phyloP scores from a whole-genome alignment of 2,888 invertebrate genomes.

The Graphium colonna region DNA sequence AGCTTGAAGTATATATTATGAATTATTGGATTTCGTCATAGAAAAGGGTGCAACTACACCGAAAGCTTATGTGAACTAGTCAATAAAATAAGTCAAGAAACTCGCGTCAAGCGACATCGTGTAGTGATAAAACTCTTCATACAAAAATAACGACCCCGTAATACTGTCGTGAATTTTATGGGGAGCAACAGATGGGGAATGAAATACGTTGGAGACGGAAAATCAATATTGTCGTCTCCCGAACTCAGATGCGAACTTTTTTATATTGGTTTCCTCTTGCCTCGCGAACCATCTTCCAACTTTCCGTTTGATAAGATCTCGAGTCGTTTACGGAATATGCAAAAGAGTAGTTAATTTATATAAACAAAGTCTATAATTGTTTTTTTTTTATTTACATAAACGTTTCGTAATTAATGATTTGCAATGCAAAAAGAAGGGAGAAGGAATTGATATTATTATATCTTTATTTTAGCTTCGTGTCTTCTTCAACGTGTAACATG shows the following conservation, averaged over 20 bases:
- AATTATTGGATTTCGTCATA: no score
- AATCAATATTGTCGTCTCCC: slow-evolving; percentile 72
- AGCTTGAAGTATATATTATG: no score
- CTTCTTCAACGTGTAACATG: no score
- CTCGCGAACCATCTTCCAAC: slow-evolving; percentile 42
- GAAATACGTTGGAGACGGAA: slow-evolving; percentile 66
- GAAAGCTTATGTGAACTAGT: slow-evolving; percentile 38
- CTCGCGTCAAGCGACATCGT: slow-evolving; percentile 53
- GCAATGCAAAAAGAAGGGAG: no score
- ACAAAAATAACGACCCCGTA: slow-evolving; percentile 75
- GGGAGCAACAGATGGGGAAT: slow-evolving; percentile 77
- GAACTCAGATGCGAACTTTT: slow-evolving; percentile 53
- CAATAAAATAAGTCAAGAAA: slow-evolving; percentile 52
- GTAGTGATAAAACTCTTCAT: slow-evolving; percentile 69
- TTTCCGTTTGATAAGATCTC: slow-evolving; percentile 28
- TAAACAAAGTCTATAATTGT: background rate
- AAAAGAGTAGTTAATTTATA: background rate
- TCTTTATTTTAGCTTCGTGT: no score
- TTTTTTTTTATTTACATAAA: slow-evolving; percentile 14
- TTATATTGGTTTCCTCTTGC: slow-evolving; percentile 51
- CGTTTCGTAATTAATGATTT: background rate
- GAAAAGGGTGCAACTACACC: no score
- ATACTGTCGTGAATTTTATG: slow-evolving; percentile 76
- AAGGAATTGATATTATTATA: no score
- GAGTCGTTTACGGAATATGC: slow-evolving; percentile 1